Conservation (phyloP, 2,888 invertebrate genomes). For the Acronicta leporina region DNA sequence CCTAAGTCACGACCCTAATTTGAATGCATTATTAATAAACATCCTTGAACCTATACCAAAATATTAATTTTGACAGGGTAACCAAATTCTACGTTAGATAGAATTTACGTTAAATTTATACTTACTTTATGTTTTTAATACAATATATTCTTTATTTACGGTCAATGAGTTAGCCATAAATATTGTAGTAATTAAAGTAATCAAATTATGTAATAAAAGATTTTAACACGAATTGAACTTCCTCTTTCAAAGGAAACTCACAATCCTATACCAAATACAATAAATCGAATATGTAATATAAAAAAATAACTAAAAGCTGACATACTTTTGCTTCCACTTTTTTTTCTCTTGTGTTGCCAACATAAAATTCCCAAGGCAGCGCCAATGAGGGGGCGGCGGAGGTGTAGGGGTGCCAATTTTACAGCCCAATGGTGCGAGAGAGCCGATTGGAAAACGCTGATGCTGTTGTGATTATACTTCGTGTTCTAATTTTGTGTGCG, state of each 20-base stretch:
- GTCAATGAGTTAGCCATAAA: too few relatives aligned
- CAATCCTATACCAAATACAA: slow-evolving; percentile 27
- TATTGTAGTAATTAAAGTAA: too few relatives aligned
- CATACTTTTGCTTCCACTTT: slow-evolving; percentile 19
- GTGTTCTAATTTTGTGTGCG: slow-evolving; percentile 45
- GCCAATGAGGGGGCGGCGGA: slow-evolving; percentile 54
- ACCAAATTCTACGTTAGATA: too few relatives aligned
- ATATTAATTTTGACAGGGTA: background rate
- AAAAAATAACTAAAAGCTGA: slow-evolving; percentile 23
- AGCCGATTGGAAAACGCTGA: slow-evolving; percentile 66
- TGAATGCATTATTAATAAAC: background rate
- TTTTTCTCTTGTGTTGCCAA: slow-evolving; percentile 58
- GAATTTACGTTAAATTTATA: too few relatives aligned
- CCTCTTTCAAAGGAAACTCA: too few relatives aligned
- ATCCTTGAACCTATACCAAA: background rate
- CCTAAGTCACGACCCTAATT: background rate
- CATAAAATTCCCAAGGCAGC: slow-evolving; percentile 60
- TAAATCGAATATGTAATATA: slow-evolving; percentile 4
- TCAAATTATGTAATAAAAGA: too few relatives aligned
- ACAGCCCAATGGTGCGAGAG: slow-evolving; percentile 69
- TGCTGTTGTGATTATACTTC: slow-evolving; percentile 61
- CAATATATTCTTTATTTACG: too few relatives aligned
- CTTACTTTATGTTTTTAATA: too few relatives aligned
- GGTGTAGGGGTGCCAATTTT: slow-evolving; percentile 69
- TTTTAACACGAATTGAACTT: slow-evolving; percentile 5